These are phyloP conservation scores for Apodemus sylvaticus DNA, from an alignment of 2,113 vertebrate species.

Conservation along the genomic window DNA sequence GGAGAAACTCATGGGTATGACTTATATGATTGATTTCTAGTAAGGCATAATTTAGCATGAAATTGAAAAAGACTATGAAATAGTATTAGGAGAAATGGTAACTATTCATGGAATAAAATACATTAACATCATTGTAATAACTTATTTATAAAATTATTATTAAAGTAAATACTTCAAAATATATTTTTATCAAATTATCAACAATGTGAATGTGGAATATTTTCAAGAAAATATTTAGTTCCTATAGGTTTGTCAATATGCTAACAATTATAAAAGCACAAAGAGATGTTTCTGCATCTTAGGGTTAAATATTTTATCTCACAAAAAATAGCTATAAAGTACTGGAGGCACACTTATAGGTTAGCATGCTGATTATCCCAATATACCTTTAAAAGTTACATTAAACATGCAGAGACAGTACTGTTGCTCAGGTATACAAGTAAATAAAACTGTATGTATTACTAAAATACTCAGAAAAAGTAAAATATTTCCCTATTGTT, in stretches of 20 bases:
- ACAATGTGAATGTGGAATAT: not conserved
- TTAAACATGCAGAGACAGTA: not conserved
- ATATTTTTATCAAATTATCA: constrained; percentile 30
- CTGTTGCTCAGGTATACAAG: not conserved
- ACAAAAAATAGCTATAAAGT: not conserved
- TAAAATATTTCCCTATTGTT: not conserved
- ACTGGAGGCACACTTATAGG: not conserved
- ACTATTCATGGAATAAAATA: not conserved
- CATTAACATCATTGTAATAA: not conserved
- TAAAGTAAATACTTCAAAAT: constrained; percentile 13
- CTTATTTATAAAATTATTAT: constrained; percentile 35
- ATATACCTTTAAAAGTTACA: not conserved
- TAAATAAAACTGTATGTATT: not conserved
- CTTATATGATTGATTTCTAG: not conserved
- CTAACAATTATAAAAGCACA: not conserved
- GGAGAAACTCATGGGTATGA: not conserved
- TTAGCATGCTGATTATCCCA: not conserved
- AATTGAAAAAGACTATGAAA: constrained; percentile 43
- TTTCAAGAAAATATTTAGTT: constrained; percentile 7
- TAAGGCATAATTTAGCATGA: not conserved
- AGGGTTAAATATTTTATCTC: not conserved
- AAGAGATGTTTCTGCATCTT: not conserved
- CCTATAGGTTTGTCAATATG: not conserved
- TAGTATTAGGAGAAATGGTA: not conserved
- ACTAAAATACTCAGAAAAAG: not conserved